These are phyloP conservation scores for Pitta sordida DNA, from an alignment of 2,113 vertebrate genomes.

Conservation along the genomic window DNA sequence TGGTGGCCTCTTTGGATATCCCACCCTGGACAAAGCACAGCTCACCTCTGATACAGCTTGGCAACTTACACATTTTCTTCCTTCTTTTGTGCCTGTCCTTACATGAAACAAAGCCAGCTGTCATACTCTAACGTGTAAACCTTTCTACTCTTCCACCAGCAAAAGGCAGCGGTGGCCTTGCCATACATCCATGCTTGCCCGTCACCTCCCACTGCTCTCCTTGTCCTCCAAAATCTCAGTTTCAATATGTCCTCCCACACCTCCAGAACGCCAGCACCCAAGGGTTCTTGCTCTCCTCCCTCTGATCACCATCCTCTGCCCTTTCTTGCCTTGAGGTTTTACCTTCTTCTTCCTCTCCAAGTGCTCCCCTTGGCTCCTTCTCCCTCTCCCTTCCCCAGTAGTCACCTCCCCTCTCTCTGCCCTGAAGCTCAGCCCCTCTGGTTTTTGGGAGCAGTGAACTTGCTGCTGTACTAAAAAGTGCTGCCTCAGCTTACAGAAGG, in stretches of 20 bases:
- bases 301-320: accelerated
- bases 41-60: not conserved
- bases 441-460: not conserved
- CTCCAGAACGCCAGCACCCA: accelerated
- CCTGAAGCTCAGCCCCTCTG: not conserved
- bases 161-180: not conserved
- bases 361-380: not conserved
- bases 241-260: not conserved
- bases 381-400: not conserved
- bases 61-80: not conserved
- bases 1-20: not conserved
- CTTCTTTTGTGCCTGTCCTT: not conserved
- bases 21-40: not conserved
- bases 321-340: not conserved
- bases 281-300: not conserved
- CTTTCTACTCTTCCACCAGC: not conserved
- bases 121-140: not conserved
- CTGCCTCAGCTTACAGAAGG: not conserved
- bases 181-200: not conserved
- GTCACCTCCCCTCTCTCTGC: not conserved
- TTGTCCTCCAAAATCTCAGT: not conserved
- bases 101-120: not conserved
- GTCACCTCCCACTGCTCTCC: not conserved
- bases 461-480: not conserved
- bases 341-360: not conserved